Evolutionary conservation across 2,113 vertebrate species (phyloP).

Genomic region (Rostratula benghalensis): DNA sequence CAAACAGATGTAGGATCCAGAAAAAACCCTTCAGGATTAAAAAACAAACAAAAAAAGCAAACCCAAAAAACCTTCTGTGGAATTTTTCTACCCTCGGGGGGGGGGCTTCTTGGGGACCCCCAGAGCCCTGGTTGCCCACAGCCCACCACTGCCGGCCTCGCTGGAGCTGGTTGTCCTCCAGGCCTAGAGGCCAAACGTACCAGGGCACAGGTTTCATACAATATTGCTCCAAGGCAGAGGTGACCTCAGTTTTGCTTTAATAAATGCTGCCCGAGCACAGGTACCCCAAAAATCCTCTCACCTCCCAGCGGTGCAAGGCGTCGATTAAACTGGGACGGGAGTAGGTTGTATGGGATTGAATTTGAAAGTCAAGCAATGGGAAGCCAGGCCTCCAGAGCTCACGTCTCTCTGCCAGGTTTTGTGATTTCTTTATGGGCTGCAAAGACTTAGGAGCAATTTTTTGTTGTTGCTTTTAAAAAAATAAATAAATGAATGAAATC

Average conservation of each 20-base stretch:
- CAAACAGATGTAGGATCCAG: accelerated
- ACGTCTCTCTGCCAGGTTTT: background rate
- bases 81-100: background rate
- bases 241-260: accelerated
- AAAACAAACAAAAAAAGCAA: background rate
- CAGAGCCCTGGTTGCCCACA: background rate
- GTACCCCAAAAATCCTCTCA: accelerated
- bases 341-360: accelerated
- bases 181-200: accelerated
- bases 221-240: accelerated
- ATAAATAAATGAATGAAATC: background rate
- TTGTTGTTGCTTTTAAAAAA: background rate
- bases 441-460: background rate
- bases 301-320: accelerated
- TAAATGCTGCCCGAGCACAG: accelerated
- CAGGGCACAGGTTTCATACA: accelerated
- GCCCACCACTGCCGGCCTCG: accelerated
- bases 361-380: background rate
- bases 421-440: background rate
- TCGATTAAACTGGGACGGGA: accelerated
- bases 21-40: background rate
- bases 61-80: background rate
- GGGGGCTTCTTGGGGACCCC: background rate
- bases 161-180: accelerated
- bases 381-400: accelerated